Conservation (phyloP, 2,888 invertebrate genomes). For the Allophyes oxyacanthae region DNA sequence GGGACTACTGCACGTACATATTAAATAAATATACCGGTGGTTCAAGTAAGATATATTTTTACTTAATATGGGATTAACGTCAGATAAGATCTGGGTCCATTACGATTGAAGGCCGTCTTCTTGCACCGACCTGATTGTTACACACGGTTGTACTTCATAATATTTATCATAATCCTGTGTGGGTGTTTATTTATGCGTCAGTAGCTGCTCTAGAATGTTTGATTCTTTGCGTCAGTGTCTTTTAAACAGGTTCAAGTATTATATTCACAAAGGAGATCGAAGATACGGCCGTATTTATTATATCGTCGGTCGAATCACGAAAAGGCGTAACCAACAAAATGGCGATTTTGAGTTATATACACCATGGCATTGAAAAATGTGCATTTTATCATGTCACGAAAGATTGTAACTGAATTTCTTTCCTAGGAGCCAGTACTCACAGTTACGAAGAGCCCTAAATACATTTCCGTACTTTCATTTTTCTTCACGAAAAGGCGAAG, state of each 20-base stretch:
- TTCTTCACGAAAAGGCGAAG: too few species aligned
- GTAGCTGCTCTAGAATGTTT: conserved; percentile 46
- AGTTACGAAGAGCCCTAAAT: too few species aligned
- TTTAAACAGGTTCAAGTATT: conserved; percentile 43
- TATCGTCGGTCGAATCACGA: too few species aligned
- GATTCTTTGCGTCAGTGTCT: conserved; percentile 41
- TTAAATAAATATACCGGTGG: too few species aligned
- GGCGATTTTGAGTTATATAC: too few species aligned
- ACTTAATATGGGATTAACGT: conserved; percentile 68
- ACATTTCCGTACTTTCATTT: too few species aligned
- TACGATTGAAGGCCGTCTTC: conserved; percentile 65
- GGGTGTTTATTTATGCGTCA: conserved; percentile 51
- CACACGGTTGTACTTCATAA: conserved; percentile 50
- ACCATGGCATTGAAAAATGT: too few species aligned
- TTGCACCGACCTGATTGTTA: conserved; percentile 62
- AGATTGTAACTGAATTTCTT: too few species aligned
- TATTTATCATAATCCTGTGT: conserved; percentile 53
- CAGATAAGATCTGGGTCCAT: conserved; percentile 67
- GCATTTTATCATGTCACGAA: too few species aligned
- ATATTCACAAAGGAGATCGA: conserved; percentile 40
- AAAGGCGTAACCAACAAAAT: too few species aligned
- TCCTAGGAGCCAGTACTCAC: too few species aligned
- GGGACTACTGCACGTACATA: too few species aligned
- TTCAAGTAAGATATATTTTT: conserved; percentile 64
- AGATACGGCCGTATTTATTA: conserved; percentile 35